Base-by-base conservation (phyloP, 2,113 vertebrate genomes). In the Phrynosoma blainvillii region DNA sequence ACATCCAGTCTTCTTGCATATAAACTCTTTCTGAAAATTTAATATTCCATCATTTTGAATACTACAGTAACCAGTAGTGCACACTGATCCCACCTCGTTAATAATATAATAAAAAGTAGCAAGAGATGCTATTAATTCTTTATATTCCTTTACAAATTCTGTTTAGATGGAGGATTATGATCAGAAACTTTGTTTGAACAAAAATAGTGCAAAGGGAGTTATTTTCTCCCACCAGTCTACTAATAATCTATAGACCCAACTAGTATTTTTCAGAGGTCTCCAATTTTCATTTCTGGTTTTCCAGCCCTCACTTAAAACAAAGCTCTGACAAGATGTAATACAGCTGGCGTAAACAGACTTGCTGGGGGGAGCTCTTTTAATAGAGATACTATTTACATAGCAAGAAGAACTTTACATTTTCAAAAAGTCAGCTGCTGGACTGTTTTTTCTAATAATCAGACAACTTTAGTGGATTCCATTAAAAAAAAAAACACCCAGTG, bases 191-290 rank as follows among this genome's bases (percentile, higher is more conserved):
- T 85, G 91, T 94, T 93, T 90, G 92, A 2, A 76, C 88, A 92
- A 90, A 85, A 1, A 84, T 81, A 91, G 16, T 82, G 87, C 86
- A 84, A 83, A 91, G 90, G 79, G 5, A 79, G 80, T 89, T 93
- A 88, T 92, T 91, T 92, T 91, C 90, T 89, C 89, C 91, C 87
- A 92, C 14, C 89, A 89, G 90, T 92, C 93, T 90, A 92, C 86
- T 90, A 93, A 92, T 92, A 88, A 93, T 91, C 90, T 89, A 91
- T 93, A 92, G 62, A 5, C 80, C 91, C 92, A 77, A 42, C 78
- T 87, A 91, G 91, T 92, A 94, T 90, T 93, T 93, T 91, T 93
- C 93, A 92, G 92, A 95, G 87, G 92, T 89, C 89, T 89, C 92
- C 85, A 89, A 85, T 86, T 87, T 92, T 62, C 89, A 92, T 92